Evolutionary conservation across 2,888 invertebrate genomes (phyloP).

Genomic region (Exocentrus adspersus): DNA sequence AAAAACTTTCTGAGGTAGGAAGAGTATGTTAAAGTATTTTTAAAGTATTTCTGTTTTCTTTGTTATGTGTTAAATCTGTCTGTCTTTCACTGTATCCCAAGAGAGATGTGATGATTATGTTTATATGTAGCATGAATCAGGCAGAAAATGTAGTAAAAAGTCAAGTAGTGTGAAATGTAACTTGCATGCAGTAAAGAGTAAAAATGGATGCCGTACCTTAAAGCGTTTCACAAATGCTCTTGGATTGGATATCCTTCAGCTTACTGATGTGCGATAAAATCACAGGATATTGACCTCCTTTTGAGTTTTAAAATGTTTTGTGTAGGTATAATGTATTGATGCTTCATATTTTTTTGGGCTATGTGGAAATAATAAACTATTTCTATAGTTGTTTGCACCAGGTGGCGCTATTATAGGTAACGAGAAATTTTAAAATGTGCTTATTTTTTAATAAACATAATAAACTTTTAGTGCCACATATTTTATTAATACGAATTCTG

Average conservation of each 20-base stretch:
- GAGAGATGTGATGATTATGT: constrained; percentile 41
- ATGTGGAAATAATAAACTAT: too few relatives aligned
- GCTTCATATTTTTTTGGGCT: too few relatives aligned
- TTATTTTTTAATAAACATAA: constrained; percentile 13
- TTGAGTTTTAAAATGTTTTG: too few relatives aligned
- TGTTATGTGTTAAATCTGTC: constrained; percentile 51
- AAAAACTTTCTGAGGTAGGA: too few relatives aligned
- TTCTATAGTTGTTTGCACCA: neutral
- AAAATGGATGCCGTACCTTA: neutral
- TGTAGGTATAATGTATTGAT: too few relatives aligned
- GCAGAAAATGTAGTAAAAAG: constrained; percentile 36
- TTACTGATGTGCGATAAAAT: too few relatives aligned
- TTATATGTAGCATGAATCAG: constrained; percentile 41
- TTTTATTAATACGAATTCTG: constrained; percentile 40
- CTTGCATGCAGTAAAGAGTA: constrained; percentile 25
- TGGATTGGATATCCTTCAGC: too few relatives aligned
- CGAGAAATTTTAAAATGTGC: neutral
- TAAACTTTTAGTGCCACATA: constrained; percentile 30
- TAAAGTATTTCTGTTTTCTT: constrained; percentile 21
- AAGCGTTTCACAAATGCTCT: too few relatives aligned
- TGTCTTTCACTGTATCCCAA: constrained; percentile 50
- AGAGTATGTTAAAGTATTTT: too few relatives aligned
- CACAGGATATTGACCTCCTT: too few relatives aligned
- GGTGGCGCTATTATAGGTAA: neutral
- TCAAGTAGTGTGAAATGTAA: constrained; percentile 24